These are phyloP conservation scores for Pseudopleuronectes americanus DNA, from an alignment of 2,797 vertebrate genomes.

Conservation along the genomic window DNA sequence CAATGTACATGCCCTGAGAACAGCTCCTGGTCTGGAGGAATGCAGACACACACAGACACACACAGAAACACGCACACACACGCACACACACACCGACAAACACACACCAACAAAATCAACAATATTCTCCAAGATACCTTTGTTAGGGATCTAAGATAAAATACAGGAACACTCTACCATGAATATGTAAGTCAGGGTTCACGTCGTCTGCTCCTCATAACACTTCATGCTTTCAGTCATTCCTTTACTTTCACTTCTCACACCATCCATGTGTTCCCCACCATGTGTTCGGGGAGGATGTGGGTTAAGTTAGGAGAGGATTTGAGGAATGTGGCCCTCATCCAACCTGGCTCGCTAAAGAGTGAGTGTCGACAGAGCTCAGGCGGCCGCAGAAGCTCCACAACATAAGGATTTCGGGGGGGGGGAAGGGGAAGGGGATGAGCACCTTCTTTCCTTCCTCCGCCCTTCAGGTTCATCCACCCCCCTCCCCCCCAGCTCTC, in stretches of 20 bases:
- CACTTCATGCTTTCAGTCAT: conserved; percentile 41
- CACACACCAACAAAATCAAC: no score
- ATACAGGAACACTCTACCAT: no score
- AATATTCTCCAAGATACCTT: not conserved
- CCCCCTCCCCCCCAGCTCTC: not conserved
- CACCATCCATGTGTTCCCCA: conserved; percentile 44
- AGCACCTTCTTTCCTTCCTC: no score
- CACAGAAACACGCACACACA: not conserved
- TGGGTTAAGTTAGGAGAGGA: conserved; percentile 19
- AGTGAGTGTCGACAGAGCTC: conserved; percentile 48
- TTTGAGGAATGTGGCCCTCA: conserved; percentile 23
- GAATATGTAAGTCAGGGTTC: not conserved
- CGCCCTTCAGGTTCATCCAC: no score
- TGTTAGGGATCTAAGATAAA: no score
- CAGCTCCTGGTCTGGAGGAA: conserved; percentile 91
- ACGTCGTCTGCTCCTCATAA: conserved; percentile 4
- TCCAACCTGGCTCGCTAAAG: conserved; percentile 48
- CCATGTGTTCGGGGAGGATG: conserved; percentile 43
- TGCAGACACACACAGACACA: not conserved
- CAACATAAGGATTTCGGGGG: not conserved
- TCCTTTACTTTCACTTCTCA: conserved; percentile 49
- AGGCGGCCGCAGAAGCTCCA: conserved; percentile 21
- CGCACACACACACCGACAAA: not conserved
- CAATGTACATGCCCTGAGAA: conserved; percentile 99
- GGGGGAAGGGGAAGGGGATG: no score